phyloP scores from a whole-genome alignment of 2,888 invertebrate species.

The Drosophila yooni region DNA sequence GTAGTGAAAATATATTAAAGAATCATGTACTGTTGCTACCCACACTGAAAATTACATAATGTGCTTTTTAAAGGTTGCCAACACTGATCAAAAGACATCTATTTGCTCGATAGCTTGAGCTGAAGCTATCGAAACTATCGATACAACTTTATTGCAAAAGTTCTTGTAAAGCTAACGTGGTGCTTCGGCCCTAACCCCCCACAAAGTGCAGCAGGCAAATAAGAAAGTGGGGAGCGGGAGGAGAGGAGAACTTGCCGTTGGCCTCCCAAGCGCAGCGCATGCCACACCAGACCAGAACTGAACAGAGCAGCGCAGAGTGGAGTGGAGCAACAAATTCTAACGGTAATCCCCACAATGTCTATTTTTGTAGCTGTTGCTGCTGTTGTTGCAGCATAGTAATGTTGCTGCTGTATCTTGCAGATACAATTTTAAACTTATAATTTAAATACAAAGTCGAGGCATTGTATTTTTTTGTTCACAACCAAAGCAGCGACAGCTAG shows the following conservation, averaged over 20 bases:
- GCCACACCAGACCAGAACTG: conserved; percentile 52
- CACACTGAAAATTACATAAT: neutral
- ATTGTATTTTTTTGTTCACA: conserved; percentile 48
- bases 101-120: neutral
- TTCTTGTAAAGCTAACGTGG: conserved; percentile 5
- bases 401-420: conserved; percentile 60
- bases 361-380: conserved; percentile 56
- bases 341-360: conserved; percentile 77
- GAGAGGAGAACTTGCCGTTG: conserved; percentile 64
- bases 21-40: neutral
- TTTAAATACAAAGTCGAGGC: conserved; percentile 76
- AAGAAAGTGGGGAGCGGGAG: neutral
- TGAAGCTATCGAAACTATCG: conserved; percentile 2
- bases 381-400: conserved; percentile 45
- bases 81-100: neutral
- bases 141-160: neutral
- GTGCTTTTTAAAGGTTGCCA: neutral
- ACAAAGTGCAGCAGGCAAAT: conserved; percentile 40
- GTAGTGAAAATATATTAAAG: neutral
- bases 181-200: conserved; percentile 26
- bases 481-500: conserved; percentile 16
- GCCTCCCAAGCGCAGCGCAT: conserved; percentile 72
- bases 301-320: conserved; percentile 15
- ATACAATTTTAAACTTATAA: conserved; percentile 75
- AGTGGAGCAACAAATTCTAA: conserved; percentile 58